Base-by-base conservation (phyloP, 2,113 vertebrate genomes). In the Aythya baeri region DNA sequence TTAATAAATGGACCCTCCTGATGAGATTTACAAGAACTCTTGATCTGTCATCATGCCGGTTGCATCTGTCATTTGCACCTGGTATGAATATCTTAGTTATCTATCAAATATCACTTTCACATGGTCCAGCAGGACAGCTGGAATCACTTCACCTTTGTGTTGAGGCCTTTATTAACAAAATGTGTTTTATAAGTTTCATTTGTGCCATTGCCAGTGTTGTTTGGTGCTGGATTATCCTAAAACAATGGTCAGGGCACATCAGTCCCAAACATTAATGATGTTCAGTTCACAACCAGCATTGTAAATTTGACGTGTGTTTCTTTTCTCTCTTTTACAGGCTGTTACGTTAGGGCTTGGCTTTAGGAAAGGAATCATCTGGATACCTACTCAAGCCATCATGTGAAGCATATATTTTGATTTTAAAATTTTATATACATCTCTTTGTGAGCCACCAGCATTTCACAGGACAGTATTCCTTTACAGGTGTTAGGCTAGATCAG, bases 21-120 rank as follows among this genome's bases (percentile, higher is more conserved):
- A 96, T 88, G 94, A 95, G 96, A 92, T 97, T 96, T 97, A 95
- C 89, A 96, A 97, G 90, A 88, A 83, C 63, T 94, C 86, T 97
- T 75, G 84, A 85, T 96, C 95, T 96, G 89, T 97, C 95, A 95
- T 95, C 92, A 76, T 67, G 83, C 77, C 91, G 81, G 88, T 84
- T 96, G 87, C 91, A 94, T 89, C 88, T 96, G 93, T 97, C 87
- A 92, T 91, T 96, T 97, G 94, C 96, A 98, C 95, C 96, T 97
- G 97, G 96, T 90, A 91, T 36, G 73, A 96, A 89, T 88, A 88
- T 91, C 88, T 96, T 96, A 75, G 82, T 91, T 84, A 90, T 41
- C 52, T 85, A 95, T 94, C 76, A 65, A n/a, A 17, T 87, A 87
- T 94, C 91, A 91, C 81, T 97, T 97, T 95, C 58, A 89, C 75